These are phyloP conservation scores for Hippopotamyrus pictus DNA, from an alignment of 2,797 vertebrate genomes.

Conservation along the genomic window DNA sequence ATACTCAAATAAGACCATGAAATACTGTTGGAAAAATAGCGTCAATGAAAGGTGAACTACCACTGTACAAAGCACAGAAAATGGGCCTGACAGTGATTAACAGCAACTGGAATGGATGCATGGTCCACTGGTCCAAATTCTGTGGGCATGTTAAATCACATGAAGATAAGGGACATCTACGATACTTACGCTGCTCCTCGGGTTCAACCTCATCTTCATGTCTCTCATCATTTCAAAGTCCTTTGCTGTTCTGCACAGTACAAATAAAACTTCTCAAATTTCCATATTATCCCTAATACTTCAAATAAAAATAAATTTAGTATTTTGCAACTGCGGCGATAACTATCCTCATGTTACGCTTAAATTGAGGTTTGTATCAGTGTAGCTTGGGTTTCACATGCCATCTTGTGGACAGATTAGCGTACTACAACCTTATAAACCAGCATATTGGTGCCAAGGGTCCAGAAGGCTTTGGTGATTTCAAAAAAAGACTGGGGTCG, in stretches of 20 bases:
- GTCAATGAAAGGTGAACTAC: neutral
- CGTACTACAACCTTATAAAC: neutral
- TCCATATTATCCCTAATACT: neutral
- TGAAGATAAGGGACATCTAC: neutral
- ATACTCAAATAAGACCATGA: neutral
- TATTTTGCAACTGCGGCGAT: neutral
- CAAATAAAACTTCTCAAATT: conserved; percentile 25
- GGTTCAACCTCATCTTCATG: conserved; percentile 87
- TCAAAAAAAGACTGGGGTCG: neutral
- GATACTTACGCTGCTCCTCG: conserved; percentile 74
- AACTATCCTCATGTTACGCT: neutral
- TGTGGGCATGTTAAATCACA: neutral
- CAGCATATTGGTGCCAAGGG: neutral
- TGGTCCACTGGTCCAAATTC: neutral
- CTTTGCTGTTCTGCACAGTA: conserved; percentile 67
- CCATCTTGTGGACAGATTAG: conserved; percentile 30
- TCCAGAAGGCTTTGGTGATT: neutral
- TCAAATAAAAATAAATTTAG: neutral
- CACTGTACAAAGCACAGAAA: neutral
- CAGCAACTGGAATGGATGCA: neutral
- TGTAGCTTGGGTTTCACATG: conserved; percentile 20
- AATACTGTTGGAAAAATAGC: neutral
- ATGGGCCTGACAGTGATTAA: neutral
- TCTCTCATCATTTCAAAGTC: conserved; percentile 86
- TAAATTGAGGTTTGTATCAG: neutral